Evolutionary conservation across 1,140 invertebrate species (phyloP).

Genomic region (Orussus abietinus): DNA sequence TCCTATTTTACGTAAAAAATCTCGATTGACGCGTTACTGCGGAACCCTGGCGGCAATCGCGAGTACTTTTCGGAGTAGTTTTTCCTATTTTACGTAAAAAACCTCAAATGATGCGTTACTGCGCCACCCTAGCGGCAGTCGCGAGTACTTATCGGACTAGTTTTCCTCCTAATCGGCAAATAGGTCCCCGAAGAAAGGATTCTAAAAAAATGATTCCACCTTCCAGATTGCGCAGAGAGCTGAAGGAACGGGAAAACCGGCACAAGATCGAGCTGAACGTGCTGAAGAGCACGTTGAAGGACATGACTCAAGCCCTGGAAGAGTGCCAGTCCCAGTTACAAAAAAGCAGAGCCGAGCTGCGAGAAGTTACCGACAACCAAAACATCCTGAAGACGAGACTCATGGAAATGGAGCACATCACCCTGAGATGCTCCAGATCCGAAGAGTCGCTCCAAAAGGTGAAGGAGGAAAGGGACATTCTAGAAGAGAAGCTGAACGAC

Average conservation of each 20-base stretch:
- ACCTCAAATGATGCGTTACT: no score
- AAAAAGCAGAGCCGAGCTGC: conserved; percentile 30
- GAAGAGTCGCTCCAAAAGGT: conserved; percentile 33
- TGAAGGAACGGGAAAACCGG: conserved; percentile 34
- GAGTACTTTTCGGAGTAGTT: no score
- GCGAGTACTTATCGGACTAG: no score
- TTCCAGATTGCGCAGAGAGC: conserved; percentile 27
- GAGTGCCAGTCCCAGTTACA: conserved; percentile 37
- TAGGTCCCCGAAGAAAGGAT: no score
- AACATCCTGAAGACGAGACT: conserved; percentile 6
- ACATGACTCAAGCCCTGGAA: conserved; percentile 36
- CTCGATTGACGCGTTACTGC: no score
- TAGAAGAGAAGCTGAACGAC: conserved; percentile 36
- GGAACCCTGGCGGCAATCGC: no score
- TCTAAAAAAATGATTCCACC: no score
- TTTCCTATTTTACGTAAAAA: no score
- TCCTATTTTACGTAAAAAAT: no score
- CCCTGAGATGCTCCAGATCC: conserved; percentile 20
- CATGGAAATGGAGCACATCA: conserved; percentile 13
- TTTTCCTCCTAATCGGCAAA: no score
- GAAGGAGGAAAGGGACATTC: conserved; percentile 34
- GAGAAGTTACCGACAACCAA: conserved; percentile 27
- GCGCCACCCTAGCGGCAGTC: no score
- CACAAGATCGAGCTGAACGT: conserved; percentile 35
- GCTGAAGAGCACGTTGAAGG: conserved; percentile 34